phyloP scores from a whole-genome alignment of 2,888 invertebrate genomes.

The Netelia inedita region DNA sequence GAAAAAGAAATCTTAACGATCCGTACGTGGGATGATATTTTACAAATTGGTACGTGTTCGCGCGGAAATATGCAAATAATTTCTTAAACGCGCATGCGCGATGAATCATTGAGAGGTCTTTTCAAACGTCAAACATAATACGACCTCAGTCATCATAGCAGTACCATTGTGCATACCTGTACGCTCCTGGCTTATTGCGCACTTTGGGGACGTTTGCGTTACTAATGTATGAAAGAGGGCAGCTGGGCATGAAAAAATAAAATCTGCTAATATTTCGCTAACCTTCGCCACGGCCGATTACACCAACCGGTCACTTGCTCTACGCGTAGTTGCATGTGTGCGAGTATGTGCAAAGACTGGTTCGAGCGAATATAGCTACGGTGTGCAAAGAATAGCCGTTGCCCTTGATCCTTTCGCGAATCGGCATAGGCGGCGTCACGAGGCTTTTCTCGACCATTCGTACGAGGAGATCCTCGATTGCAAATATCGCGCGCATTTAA shows the following conservation, averaged over 20 bases:
- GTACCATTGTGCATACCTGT: not conserved
- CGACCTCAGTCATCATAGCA: slow-evolving; percentile 25
- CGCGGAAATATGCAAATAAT: slow-evolving; percentile 29
- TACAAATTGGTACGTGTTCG: slow-evolving; percentile 3
- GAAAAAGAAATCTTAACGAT: slow-evolving; percentile 9
- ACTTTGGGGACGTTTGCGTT: not conserved
- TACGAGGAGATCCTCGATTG: not conserved
- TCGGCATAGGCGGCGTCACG: not conserved
- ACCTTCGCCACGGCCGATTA: slow-evolving; percentile 39
- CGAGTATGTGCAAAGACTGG: not conserved
- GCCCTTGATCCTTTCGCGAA: slow-evolving; percentile 36
- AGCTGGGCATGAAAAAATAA: slow-evolving; percentile 13
- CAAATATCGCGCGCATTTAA: slow-evolving; percentile 4
- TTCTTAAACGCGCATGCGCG: slow-evolving; percentile 26
- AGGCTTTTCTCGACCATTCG: slow-evolving; percentile 1
- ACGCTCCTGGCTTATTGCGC: not conserved
- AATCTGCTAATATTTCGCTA: slow-evolving; percentile 26
- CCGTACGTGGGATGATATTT: slow-evolving; percentile 30
- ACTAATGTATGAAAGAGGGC: not conserved
- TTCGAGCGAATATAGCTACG: slow-evolving; percentile 1
- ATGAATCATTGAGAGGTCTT: slow-evolving; percentile 14
- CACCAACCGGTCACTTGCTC: not conserved
- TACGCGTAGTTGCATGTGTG: not conserved
- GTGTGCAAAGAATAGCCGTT: slow-evolving; percentile 37
- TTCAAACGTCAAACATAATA: slow-evolving; percentile 37